These are phyloP conservation scores for Epinotia bilunana DNA, from an alignment of 2,888 invertebrate species.

Conservation along the genomic window DNA sequence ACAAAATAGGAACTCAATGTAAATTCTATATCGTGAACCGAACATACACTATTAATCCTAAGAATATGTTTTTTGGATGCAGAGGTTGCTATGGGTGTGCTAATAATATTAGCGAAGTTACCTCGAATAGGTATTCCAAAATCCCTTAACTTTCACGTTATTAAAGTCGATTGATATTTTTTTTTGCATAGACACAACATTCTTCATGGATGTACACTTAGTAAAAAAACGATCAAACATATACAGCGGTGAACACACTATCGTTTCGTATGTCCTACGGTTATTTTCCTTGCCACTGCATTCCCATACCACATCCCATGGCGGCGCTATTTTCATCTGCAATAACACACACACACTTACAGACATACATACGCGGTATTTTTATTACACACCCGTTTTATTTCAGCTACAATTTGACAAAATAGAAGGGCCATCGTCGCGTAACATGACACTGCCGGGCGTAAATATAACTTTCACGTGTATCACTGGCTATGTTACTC, in stretches of 20 bases:
- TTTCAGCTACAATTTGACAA: slow-evolving; percentile 84
- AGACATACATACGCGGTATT: slow-evolving; percentile 78
- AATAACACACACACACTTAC: slow-evolving; percentile 75
- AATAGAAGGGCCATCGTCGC: slow-evolving; percentile 69
- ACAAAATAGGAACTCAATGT: too few species aligned
- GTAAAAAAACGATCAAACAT: too few species aligned
- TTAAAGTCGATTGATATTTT: too few species aligned
- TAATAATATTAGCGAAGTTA: too few species aligned
- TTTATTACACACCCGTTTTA: slow-evolving; percentile 82
- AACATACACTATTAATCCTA: too few species aligned
- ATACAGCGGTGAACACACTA: neutral
- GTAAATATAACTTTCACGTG: slow-evolving; percentile 65
- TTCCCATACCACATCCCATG: slow-evolving; percentile 47
- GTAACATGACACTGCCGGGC: slow-evolving; percentile 62
- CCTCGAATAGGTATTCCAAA: too few species aligned
- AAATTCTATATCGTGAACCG: too few species aligned
- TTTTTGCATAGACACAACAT: too few species aligned
- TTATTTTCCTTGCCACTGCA: slow-evolving; percentile 36
- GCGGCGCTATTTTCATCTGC: slow-evolving; percentile 73
- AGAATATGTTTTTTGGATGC: too few species aligned
- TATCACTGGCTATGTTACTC: slow-evolving; percentile 51
- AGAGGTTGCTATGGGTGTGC: too few species aligned
- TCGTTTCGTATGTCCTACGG: slow-evolving; percentile 14
- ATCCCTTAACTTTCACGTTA: too few species aligned
- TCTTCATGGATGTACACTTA: too few species aligned